Percentiles rank a stretch among this genome's conserved stretches.
These are phyloP conservation scores for Plagodis pulveraria DNA, from an alignment of 2,888 invertebrate genomes.

Conservation along the genomic window DNA sequence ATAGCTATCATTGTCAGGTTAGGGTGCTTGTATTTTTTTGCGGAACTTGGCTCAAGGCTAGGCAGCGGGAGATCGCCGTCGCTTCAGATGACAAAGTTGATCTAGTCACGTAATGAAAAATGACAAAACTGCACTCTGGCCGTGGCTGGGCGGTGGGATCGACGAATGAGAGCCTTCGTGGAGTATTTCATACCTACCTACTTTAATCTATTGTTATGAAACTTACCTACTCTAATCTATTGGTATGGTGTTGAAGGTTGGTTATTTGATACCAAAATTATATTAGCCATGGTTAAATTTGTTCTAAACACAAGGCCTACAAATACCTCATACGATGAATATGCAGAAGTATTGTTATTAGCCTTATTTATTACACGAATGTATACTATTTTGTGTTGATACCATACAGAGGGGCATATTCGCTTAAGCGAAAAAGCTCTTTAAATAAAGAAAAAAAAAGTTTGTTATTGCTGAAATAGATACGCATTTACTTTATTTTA, in stretches of 20 bases:
- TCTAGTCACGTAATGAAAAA: slow-evolving; percentile 89
- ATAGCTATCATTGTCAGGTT: slow-evolving; percentile 26
- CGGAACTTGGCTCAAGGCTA: slow-evolving; percentile 54
- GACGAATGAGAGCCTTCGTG: slow-evolving; percentile 44
- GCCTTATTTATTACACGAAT: too few species aligned
- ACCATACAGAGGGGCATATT: too few species aligned
- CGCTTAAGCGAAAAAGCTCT: too few species aligned
- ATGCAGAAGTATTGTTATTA: too few species aligned
- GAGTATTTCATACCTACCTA: slow-evolving; percentile 5
- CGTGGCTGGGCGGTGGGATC: slow-evolving; percentile 43
- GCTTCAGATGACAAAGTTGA: slow-evolving; percentile 82
- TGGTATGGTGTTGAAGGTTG: too few species aligned
- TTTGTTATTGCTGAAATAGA: not conserved
- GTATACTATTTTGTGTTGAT: too few species aligned
- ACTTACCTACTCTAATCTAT: too few species aligned
- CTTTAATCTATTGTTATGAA: slow-evolving; percentile 2
- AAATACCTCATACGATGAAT: too few species aligned
- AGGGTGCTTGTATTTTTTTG: slow-evolving; percentile 15
- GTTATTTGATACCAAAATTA: too few species aligned
- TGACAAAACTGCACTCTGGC: slow-evolving; percentile 78
- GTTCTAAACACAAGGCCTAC: too few species aligned
- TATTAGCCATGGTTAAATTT: too few species aligned
- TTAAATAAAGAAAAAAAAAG: not conserved
- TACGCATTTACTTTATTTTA: too few species aligned
- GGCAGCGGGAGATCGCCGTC: slow-evolving; percentile 57